phyloP scores from a whole-genome alignment of 2,113 vertebrate species.

The Cromileptes altivelis region DNA sequence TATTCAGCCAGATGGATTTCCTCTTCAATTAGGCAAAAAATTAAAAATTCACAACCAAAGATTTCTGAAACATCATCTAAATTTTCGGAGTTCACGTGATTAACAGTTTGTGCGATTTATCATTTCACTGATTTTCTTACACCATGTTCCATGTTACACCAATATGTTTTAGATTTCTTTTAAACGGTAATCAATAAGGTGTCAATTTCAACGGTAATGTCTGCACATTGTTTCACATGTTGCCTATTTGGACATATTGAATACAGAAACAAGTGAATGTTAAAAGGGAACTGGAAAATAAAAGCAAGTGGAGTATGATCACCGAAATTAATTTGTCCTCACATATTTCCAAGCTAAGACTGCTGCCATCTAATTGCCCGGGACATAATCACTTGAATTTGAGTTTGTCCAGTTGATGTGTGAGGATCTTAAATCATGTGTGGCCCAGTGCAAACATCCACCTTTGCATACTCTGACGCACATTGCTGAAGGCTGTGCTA shows the following conservation, averaged over 20 bases:
- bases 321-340: constrained; percentile 7
- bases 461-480: neutral
- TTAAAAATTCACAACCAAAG: constrained; percentile 61
- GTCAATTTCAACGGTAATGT: constrained; percentile 42
- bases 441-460: neutral
- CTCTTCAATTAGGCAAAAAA: constrained; percentile 46
- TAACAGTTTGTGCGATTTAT: constrained; percentile 9
- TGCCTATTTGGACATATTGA: constrained; percentile 76
- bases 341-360: neutral
- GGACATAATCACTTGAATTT: constrained; percentile 12
- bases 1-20: constrained; percentile 40
- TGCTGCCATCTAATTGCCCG: constrained; percentile 5
- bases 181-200: constrained; percentile 16
- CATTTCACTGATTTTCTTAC: constrained; percentile 20
- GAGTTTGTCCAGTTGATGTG: neutral
- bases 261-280: constrained; percentile 68
- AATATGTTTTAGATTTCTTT: constrained; percentile 13
- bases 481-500: neutral
- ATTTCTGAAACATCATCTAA: constrained; percentile 42
- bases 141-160: constrained; percentile 25
- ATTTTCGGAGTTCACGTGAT: constrained; percentile 24
- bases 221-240: constrained; percentile 75
- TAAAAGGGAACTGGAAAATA: constrained; percentile 68
- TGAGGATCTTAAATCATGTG: neutral
- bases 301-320: constrained; percentile 46